These are phyloP conservation scores for Andricus curvator DNA, from an alignment of 2,888 invertebrate species.

Conservation along the genomic window DNA sequence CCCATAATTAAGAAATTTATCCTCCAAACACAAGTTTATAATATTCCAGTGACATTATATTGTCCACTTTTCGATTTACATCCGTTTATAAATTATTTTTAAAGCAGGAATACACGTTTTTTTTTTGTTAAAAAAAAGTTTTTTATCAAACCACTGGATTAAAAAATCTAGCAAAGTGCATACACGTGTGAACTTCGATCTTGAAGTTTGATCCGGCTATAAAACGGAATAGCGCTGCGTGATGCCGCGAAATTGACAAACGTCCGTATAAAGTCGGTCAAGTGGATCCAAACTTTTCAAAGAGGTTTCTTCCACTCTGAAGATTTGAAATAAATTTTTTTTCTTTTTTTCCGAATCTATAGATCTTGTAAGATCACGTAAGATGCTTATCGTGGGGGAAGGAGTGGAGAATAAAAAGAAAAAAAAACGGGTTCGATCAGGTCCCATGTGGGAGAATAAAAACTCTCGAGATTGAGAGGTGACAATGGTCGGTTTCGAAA, in stretches of 20 bases:
- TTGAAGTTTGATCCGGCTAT: slow-evolving; percentile 24
- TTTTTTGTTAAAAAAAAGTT: background rate
- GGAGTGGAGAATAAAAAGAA: slow-evolving; percentile 46
- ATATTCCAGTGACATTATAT: too few relatives aligned
- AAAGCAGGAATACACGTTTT: too few relatives aligned
- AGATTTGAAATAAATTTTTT: slow-evolving; percentile 58
- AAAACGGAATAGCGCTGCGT: slow-evolving; percentile 45
- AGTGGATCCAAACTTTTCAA: slow-evolving; percentile 64
- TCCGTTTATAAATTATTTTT: background rate
- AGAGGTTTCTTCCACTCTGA: slow-evolving; percentile 53
- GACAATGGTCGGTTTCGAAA: slow-evolving; percentile 57
- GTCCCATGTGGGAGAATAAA: slow-evolving; percentile 72
- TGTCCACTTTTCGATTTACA: too few relatives aligned
- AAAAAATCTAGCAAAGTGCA: background rate
- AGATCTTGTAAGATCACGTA: slow-evolving; percentile 42
- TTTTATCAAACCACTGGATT: background rate
- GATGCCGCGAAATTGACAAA: slow-evolving; percentile 60
- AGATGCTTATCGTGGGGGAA: slow-evolving; percentile 53
- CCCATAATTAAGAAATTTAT: too few relatives aligned
- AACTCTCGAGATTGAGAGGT: slow-evolving; percentile 57
- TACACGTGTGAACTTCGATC: slow-evolving; percentile 1
- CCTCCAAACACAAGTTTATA: too few relatives aligned
- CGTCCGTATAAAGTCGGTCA: slow-evolving; percentile 68
- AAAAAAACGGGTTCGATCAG: slow-evolving; percentile 55
- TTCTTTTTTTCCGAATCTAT: slow-evolving; percentile 56